Percentiles rank a stretch among this genome's conserved stretches.
These are phyloP conservation scores for Trichogramma dendrolimi DNA, from an alignment of 2,888 invertebrate genomes.

Conservation along the genomic window DNA sequence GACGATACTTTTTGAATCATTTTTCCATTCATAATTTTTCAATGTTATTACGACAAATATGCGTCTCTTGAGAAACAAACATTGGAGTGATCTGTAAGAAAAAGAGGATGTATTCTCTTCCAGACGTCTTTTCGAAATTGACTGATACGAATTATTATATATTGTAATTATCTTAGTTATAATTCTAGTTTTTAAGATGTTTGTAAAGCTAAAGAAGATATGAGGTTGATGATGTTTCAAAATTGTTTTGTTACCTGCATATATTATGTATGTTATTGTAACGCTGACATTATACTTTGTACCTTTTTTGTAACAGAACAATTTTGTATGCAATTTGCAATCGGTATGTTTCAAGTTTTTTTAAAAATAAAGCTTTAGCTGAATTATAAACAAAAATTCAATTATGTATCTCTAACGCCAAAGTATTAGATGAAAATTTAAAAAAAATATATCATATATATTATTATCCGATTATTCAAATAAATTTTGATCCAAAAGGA, in stretches of 20 bases:
- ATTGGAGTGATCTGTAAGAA: not conserved
- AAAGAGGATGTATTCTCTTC: slow-evolving; percentile 7
- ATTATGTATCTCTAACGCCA: not conserved
- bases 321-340: slow-evolving; percentile 12
- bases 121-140: slow-evolving; percentile 21
- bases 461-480: too few relatives aligned
- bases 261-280: too few relatives aligned
- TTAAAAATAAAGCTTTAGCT: too few relatives aligned
- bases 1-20: slow-evolving; percentile 20
- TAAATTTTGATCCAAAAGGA: not conserved
- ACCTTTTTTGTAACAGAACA: slow-evolving; percentile 6
- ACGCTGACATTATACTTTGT: too few relatives aligned
- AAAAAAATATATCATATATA: slow-evolving; percentile 1
- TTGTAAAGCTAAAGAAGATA: slow-evolving; percentile 3
- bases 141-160: slow-evolving; percentile 26
- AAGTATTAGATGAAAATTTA: slow-evolving; percentile 22
- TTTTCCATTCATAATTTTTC: not conserved
- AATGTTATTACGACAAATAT: not conserved
- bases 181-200: slow-evolving; percentile 26
- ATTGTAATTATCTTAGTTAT: slow-evolving; percentile 22
- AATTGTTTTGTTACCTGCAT: slow-evolving; percentile 18
- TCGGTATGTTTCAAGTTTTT: slow-evolving; percentile 1
- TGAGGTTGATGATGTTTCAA: slow-evolving; percentile 15
- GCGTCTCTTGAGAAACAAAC: slow-evolving; percentile 6
- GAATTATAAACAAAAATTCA: too few relatives aligned